Base-by-base conservation (phyloP, 2,888 invertebrate genomes). In the Eumerus sabulonum region DNA sequence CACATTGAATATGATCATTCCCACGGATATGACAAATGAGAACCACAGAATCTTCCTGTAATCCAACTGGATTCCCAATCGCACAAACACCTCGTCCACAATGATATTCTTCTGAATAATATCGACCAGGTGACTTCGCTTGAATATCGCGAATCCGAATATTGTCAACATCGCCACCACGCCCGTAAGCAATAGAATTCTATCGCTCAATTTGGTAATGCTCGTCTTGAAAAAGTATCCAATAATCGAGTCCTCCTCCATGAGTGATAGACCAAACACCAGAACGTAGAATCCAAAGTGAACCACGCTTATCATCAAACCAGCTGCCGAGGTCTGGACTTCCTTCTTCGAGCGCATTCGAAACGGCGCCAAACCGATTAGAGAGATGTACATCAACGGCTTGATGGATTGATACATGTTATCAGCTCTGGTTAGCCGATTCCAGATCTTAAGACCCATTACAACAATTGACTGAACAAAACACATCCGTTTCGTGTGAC, bases 151-250 rank as follows among this genome's bases (percentile, higher is more conserved):
- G 35, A 86, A 87, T 1, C 87, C 85, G 17, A 87, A 88, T 17
- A 88, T 87, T 1, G 86, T 85, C n/a, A 85, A 71, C 85, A 88
- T 86, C 18, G 87, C 86, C 42, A 86, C 84, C 36, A 87, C 85
- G 9, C 87, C 87, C 3, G 86, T 87, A 11, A 87, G 36, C 3
- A 86, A 82, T 1, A 88, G 83, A 0, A 87, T 85, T 13, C 84
- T 83, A 71, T 88, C 88, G 54, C 88, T 87, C 73, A 88, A 36
- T 4, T 86, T 85, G 1, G 88, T 88, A 1, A 88, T 86, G 51
- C 86, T 87, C 1, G 87, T 88, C 68, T 87, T 86, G 54, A 88
- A 88, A 74, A 88, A 88, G 72, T 88, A 88, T 16, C 87, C 87
- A 47, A 88, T 87, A 18, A 88, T 87, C 48, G 87, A 88, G 50